Percentiles rank a stretch among this genome's conserved stretches.
Evolutionary conservation across 92 coral and sea anemone genomes (phyloP).

Genomic region (Meandrina meandrites): DNA sequence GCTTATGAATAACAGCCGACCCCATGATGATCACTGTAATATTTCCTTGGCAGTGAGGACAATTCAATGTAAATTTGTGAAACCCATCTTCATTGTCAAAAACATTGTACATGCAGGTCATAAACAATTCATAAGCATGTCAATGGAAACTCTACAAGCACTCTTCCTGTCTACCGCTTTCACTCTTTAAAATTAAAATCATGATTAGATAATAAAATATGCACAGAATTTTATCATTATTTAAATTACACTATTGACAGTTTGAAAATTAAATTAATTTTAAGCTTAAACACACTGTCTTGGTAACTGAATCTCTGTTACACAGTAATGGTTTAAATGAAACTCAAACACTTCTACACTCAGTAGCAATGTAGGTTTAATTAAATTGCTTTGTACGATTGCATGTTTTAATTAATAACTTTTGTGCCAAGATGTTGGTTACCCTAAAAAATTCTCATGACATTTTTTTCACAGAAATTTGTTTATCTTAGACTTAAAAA

Average conservation of each 20-base stretch:
- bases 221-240: background rate
- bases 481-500: background rate
- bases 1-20: slow-evolving; percentile 23
- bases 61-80: background rate
- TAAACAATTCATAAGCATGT: slow-evolving; percentile 34
- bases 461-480: background rate
- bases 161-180: background rate
- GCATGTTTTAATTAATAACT: background rate
- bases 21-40: slow-evolving; percentile 6
- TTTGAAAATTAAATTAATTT: background rate
- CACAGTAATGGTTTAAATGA: background rate
- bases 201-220: background rate
- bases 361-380: background rate
- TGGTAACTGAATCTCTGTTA: background rate
- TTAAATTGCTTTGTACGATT: background rate
- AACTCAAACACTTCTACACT: background rate
- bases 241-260: background rate
- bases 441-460: background rate
- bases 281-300: background rate
- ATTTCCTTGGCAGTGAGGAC: background rate
- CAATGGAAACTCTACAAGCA: slow-evolving; percentile 9
- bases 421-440: background rate
- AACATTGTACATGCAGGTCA: background rate
- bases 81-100: background rate
- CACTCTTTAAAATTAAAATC: background rate